Conservation (phyloP, 2,888 invertebrate species). For the Troides helena region DNA sequence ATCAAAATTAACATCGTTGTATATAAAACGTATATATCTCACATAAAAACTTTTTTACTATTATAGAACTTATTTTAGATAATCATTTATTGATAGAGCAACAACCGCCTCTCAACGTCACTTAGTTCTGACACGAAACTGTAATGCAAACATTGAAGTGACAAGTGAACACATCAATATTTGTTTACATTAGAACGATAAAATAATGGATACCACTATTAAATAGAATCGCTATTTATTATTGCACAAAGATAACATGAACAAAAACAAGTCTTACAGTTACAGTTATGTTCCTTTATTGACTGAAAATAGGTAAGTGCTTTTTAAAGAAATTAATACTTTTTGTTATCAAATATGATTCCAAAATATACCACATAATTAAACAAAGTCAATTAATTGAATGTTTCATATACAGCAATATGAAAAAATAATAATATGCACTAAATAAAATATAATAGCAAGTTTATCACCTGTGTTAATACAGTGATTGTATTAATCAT, state of each 20-base stretch:
- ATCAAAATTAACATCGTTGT: no score
- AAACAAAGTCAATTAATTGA: no score
- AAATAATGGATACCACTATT: neutral
- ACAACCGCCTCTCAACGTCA: neutral
- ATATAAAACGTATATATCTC: no score
- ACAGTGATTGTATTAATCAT: no score
- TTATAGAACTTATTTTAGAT: neutral
- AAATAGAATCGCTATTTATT: neutral
- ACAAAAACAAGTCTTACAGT: constrained; percentile 40
- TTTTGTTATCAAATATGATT: neutral
- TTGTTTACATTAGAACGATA: neutral
- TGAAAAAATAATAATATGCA: no score
- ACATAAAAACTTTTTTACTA: neutral
- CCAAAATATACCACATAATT: no score
- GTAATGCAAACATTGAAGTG: neutral
- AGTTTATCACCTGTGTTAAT: no score
- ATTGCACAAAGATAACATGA: constrained; percentile 33
- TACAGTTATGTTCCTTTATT: constrained; percentile 51
- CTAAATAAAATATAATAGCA: no score
- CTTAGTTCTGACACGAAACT: constrained; percentile 10
- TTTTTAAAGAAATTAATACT: neutral
- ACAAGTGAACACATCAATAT: neutral
- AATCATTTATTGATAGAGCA: neutral
- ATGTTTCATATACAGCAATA: no score
- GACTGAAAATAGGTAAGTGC: constrained; percentile 49